phyloP scores from a whole-genome alignment of 2,888 invertebrate genomes.

The Coronaproctus castanopsis region DNA sequence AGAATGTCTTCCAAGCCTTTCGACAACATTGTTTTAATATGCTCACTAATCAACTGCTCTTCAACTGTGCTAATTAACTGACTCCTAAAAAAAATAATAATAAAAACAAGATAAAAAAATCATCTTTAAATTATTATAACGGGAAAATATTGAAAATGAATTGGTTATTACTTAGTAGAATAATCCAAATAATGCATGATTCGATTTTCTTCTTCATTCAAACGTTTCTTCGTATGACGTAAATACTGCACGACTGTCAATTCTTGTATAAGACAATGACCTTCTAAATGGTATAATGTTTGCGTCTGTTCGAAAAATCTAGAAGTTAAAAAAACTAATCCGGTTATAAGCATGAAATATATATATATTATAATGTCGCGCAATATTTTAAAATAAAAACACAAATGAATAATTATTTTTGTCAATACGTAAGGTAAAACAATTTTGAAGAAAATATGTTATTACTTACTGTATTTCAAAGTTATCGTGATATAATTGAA shows the following conservation, averaged over 20 bases:
- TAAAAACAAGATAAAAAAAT: no score
- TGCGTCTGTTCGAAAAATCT: slow-evolving; percentile 84
- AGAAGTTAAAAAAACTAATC: slow-evolving; percentile 10
- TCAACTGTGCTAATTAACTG: slow-evolving; percentile 81
- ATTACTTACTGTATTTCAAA: slow-evolving; percentile 55
- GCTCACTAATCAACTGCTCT: slow-evolving; percentile 79
- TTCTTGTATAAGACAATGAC: slow-evolving; percentile 80
- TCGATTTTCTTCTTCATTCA: slow-evolving; percentile 83
- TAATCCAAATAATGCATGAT: slow-evolving; percentile 84
- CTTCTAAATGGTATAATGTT: slow-evolving; percentile 79
- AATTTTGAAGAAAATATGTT: slow-evolving; percentile 1
- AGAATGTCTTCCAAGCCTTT: slow-evolving; percentile 81
- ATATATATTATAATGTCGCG: no score
- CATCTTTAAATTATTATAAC: no score
- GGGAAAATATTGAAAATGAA: no score
- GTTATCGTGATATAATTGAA: slow-evolving; percentile 80
- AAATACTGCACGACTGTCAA: slow-evolving; percentile 86
- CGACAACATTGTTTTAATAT: slow-evolving; percentile 68
- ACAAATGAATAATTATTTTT: no score
- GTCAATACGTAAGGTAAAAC: no score
- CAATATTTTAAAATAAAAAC: no score
- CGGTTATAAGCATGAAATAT: no score
- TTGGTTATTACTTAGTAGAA: slow-evolving; percentile 60
- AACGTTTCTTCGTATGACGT: slow-evolving; percentile 82
- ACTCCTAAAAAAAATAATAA: slow-evolving; percentile 40